Conservation (phyloP, 2,888 invertebrate species). For the Xanthia togata region DNA sequence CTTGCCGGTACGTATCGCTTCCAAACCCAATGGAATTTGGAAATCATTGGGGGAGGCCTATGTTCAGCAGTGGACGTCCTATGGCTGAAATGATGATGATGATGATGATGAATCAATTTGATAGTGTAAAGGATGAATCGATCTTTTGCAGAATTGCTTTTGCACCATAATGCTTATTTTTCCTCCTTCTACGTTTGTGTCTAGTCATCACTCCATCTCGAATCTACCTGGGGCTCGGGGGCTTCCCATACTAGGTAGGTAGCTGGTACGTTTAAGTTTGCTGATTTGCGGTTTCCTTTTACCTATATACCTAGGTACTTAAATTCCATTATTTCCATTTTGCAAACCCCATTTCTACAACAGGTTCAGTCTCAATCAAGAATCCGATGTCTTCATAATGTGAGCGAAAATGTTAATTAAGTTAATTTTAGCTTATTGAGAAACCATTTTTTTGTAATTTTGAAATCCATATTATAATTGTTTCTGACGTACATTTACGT, state of each 20-base stretch:
- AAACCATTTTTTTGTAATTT: constrained; percentile 15
- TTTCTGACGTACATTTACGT: constrained; percentile 17
- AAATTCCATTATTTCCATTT: background rate
- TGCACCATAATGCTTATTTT: background rate
- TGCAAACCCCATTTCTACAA: background rate
- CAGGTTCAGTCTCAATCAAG: constrained; percentile 8
- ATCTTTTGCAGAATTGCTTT: background rate
- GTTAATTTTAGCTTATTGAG: constrained; percentile 17
- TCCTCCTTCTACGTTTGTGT: constrained; percentile 6
- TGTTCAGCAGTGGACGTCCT: no score
- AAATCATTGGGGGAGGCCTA: no score
- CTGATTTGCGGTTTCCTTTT: background rate
- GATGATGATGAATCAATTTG: no score
- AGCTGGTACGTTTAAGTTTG: background rate
- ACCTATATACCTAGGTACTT: background rate
- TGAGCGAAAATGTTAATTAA: constrained; percentile 23
- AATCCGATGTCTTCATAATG: background rate
- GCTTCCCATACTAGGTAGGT: background rate
- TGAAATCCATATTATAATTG: background rate
- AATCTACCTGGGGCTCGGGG: constrained; percentile 10
- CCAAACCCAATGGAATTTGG: no score
- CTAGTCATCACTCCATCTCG: background rate
- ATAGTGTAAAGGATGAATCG: background rate
- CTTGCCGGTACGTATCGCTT: no score
- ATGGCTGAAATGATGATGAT: no score